Percentiles rank a stretch among this genome's conserved stretches.
Conservation (phyloP, 30 jellyfish, hydroid and myxozoan species). For the Pseudorhiza aurosa region DNA sequence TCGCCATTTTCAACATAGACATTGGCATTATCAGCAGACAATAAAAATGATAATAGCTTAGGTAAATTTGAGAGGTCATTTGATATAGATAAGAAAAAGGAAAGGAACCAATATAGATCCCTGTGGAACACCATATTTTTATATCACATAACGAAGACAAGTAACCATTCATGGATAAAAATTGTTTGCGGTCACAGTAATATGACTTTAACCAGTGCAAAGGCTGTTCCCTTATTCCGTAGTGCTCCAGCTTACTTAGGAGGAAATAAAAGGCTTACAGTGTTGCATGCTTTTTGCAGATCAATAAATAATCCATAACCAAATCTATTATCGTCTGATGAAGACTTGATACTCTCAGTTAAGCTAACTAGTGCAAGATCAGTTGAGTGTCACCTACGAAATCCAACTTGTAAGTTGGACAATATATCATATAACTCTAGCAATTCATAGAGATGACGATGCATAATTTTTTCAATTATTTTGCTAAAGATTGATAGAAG, state of each 20-base stretch:
- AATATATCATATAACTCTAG: conserved; percentile 32
- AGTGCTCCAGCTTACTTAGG: conserved; percentile 31
- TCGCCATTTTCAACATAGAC: conserved; percentile 32
- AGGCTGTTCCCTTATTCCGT: conserved; percentile 11
- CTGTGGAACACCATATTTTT: conserved; percentile 63
- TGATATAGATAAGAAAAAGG: conserved; percentile 1
- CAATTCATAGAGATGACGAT: conserved; percentile 3
- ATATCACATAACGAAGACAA: conserved; percentile 38
- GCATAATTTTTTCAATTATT: conserved; percentile 40
- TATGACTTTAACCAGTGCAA: conserved; percentile 36
- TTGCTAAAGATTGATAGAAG: conserved; percentile 38
- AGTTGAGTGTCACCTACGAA: conserved; percentile 33
- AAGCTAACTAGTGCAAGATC: conserved; percentile 43
- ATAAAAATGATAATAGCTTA: conserved; percentile 31
- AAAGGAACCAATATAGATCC: conserved; percentile 31
- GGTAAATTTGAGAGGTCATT: conserved; percentile 26
- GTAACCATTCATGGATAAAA: conserved; percentile 53
- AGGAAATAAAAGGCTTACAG: background rate
- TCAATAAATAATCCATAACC: conserved; percentile 50
- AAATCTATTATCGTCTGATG: conserved; percentile 36
- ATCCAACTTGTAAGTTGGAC: conserved; percentile 24
- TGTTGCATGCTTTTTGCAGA: conserved; percentile 10
- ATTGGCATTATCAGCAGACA: conserved; percentile 44
- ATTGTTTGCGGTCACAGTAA: conserved; percentile 30
- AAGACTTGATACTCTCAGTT: conserved; percentile 33